Conservation (phyloP, 2,113 vertebrate species). For the Pedionomus torquatus region DNA sequence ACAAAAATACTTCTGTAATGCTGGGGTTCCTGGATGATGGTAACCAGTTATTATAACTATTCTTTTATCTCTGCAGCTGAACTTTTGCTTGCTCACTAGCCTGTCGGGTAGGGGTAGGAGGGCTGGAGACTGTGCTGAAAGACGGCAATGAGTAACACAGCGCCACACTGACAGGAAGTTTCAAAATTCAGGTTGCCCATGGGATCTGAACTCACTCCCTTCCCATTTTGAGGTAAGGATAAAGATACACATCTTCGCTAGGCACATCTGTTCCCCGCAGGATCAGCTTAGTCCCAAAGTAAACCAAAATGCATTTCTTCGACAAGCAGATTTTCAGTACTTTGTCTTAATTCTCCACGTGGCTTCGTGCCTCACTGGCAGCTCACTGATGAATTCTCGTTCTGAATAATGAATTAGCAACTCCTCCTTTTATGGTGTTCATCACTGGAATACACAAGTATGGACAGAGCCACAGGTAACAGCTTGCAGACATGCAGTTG, state of each 20-base stretch:
- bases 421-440: not conserved
- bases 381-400: not conserved
- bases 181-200: slow-evolving; percentile 34
- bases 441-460: not conserved
- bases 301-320: not conserved
- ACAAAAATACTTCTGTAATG: slow-evolving; percentile 1
- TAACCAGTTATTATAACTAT: not conserved
- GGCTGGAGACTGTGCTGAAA: not conserved
- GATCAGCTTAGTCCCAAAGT: not conserved
- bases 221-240: slow-evolving; percentile 1
- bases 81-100: not conserved
- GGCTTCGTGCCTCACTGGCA: not conserved
- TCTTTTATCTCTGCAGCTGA: slow-evolving; percentile 13
- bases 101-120: not conserved
- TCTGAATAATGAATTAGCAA: slow-evolving; percentile 6
- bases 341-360: not conserved
- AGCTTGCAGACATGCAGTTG: not conserved
- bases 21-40: not conserved
- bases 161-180: not conserved
- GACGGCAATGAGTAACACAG: not conserved
- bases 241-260: slow-evolving; percentile 20
- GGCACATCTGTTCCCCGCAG: slow-evolving; percentile 3
- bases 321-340: slow-evolving; percentile 26
- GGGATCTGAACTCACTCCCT: slow-evolving; percentile 39
- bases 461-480: not conserved